Base-by-base conservation (phyloP, 2,888 invertebrate species). In the Poecilus cupreus region DNA sequence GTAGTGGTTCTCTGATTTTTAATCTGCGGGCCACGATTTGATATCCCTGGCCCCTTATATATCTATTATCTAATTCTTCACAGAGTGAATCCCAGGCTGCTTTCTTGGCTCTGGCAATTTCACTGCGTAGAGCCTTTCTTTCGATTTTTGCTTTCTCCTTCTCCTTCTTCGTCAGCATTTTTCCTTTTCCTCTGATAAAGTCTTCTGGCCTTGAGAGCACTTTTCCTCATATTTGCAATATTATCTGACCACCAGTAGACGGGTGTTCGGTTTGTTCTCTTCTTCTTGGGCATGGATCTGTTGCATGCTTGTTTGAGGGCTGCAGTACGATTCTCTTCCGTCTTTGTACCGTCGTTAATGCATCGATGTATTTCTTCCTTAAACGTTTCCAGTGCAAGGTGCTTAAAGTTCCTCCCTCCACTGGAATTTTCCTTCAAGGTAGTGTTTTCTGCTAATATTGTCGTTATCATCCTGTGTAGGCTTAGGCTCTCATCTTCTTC, bases 1-100 rank as follows among this genome's bases (percentile, higher is more conserved):
- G 43, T n/a, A 43, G 70, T 13, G 70, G 39, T 20, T 16, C 20
- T 18, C 18, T 70, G 8, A 18, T 24, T 5, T 70, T 70, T 3
- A 70, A 3, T 10, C 22, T 70, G 11, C 39, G 13, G 20, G 43
- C 13, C 26, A 32, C 64, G 11, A 64, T 64, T 16, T 39, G 39
- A n/a, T 43, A 70, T 8, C 37, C 70, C 18, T 70, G 43, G 11
- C 70, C 39, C 39, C 70, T 39, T n/a, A 68, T 22, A 18, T 70
- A 6, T 70, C n/a, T n/a, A n/a, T 18, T 8, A 11, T 70, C 70
- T 3, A 70, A 10, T 1, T 70, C 70, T 0, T 37, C 20, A 37
- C 70, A 70, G 1, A 70, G 18, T 18, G 11, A 5, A 20, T 43
- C 20, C 39, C 70, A 70, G 6, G 43, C 5, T 3, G 39, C 18